A percentile compares a stretch with the other conserved stretches of the same genome.
Conservation (phyloP, 2,888 invertebrate species). For the Scotopteryx bipunctaria region DNA sequence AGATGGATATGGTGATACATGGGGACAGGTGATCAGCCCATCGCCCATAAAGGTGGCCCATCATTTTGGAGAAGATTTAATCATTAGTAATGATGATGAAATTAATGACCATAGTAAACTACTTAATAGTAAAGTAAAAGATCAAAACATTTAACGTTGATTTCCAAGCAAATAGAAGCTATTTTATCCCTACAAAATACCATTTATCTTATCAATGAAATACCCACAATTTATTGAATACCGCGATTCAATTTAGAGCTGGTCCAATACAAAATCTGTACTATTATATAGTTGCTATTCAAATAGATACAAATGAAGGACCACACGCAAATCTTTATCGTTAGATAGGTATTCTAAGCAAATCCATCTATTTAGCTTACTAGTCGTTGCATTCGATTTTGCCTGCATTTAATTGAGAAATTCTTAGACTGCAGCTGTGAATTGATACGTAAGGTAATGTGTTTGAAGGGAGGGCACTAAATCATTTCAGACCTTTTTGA, state of each 20-base stretch:
- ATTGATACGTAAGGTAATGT: too few relatives aligned
- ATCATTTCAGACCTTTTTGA: too few relatives aligned
- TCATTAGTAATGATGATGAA: too few relatives aligned
- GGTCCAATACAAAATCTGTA: constrained; percentile 20
- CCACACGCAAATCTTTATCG: constrained; percentile 31
- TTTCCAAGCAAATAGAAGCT: constrained; percentile 5
- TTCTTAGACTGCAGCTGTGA: background rate
- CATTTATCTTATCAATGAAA: constrained; percentile 18
- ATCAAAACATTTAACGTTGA: background rate
- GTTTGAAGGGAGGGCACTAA: too few relatives aligned
- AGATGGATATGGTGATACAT: too few relatives aligned
- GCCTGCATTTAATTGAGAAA: background rate
- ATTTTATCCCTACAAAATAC: constrained; percentile 15
- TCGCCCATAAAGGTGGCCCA: too few relatives aligned
- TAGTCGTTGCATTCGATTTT: background rate
- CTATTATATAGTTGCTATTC: too few relatives aligned
- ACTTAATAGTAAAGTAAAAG: too few relatives aligned
- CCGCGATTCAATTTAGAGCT: constrained; percentile 22
- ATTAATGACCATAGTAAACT: too few relatives aligned
- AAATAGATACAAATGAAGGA: constrained; percentile 25
- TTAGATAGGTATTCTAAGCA: constrained; percentile 35
- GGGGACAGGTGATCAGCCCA: too few relatives aligned
- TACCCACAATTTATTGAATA: constrained; percentile 23
- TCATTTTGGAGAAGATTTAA: too few relatives aligned
- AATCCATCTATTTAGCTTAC: constrained; percentile 29